Conservation (phyloP, 2,797 vertebrate species). For the Anabacerthia variegaticeps region DNA sequence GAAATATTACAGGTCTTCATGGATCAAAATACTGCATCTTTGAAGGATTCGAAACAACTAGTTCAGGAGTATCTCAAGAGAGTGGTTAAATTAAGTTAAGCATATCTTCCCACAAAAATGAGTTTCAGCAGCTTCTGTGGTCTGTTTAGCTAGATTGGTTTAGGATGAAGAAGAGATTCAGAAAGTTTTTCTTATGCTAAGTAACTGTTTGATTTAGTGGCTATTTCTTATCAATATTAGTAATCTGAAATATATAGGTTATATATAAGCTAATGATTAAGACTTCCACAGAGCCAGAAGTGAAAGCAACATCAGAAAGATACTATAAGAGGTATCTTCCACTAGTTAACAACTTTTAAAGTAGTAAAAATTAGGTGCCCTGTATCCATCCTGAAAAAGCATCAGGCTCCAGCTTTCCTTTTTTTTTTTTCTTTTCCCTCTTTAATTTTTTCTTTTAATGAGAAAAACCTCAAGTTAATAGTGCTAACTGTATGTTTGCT, state of each 20-base stretch:
- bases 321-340: background rate
- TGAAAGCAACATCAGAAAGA: background rate
- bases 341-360: background rate
- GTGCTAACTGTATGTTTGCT: background rate
- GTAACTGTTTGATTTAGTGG: background rate
- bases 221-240: background rate
- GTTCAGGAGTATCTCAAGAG: slow-evolving; percentile 1
- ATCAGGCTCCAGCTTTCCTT: background rate
- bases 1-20: background rate
- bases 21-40: slow-evolving; percentile 25
- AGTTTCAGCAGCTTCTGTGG: background rate
- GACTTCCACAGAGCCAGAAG: background rate
- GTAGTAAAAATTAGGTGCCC: background rate
- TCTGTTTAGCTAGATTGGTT: background rate
- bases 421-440: fast-evolving
- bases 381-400: background rate
- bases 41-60: background rate
- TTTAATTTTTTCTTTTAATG: background rate
- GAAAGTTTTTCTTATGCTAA: background rate
- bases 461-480: background rate
- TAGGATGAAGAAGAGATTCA: background rate
- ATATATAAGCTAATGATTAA: background rate
- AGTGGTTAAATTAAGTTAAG: slow-evolving; percentile 10
- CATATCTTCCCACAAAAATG: background rate
- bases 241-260: background rate